These are phyloP conservation scores for Oreotrochilus melanogaster DNA, from an alignment of 2,113 vertebrate genomes.

Conservation along the genomic window DNA sequence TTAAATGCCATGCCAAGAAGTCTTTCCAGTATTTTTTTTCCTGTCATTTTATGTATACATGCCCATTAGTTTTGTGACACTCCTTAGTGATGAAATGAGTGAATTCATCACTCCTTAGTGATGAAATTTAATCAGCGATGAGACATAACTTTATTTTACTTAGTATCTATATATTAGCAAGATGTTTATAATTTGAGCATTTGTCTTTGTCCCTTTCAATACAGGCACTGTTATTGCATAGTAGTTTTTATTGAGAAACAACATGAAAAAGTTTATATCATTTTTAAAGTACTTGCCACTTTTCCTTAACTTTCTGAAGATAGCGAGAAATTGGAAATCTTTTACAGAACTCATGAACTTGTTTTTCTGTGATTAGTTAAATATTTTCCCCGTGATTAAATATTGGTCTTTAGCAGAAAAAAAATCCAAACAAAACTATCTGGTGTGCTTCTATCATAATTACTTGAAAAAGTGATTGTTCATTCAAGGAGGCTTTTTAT, in stretches of 20 bases:
- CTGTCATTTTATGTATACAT: neutral
- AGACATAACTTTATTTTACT: constrained; percentile 8
- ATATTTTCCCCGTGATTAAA: neutral
- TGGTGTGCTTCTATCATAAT: neutral
- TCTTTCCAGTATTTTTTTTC: constrained; percentile 1
- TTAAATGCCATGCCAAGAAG: constrained; percentile 36
- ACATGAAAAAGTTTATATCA: neutral
- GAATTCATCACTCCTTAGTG: neutral
- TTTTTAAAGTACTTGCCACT: neutral
- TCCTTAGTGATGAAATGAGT: neutral
- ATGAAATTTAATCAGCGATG: neutral
- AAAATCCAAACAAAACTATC: neutral
- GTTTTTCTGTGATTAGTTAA: neutral
- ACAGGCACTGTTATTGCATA: neutral
- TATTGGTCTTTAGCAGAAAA: neutral
- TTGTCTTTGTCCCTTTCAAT: neutral
- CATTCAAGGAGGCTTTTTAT: neutral
- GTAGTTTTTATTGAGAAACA: neutral
- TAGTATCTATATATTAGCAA: neutral
- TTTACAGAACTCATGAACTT: neutral
- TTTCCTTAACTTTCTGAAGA: neutral
- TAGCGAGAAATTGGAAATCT: neutral
- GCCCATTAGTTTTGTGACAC: neutral
- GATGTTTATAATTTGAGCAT: neutral
- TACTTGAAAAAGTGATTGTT: neutral